Evolutionary conservation across 1,140 invertebrate genomes (phyloP).

Genomic region (Macrocentrus cingulum): DNA sequence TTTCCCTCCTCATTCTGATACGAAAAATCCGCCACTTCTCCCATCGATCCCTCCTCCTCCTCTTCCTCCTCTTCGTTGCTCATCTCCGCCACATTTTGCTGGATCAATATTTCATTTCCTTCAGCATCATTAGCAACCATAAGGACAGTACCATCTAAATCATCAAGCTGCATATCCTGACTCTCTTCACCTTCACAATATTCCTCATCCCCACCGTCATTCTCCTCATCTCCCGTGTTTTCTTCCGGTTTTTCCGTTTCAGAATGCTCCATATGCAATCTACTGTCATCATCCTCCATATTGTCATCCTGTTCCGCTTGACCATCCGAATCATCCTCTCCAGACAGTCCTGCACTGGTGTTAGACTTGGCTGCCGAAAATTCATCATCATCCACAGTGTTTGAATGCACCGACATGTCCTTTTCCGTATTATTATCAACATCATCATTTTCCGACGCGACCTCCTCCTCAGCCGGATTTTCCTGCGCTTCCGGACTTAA

Average conservation of each 20-base stretch:
- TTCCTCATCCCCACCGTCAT: conserved; percentile 21
- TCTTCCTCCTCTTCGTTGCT: conserved; percentile 45
- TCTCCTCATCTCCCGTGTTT: conserved; percentile 21
- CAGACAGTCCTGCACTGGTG: conserved; percentile 3
- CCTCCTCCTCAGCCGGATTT: conserved; percentile 19
- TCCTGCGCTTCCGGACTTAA: conserved; percentile 40
- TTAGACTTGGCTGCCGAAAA: conserved; percentile 12
- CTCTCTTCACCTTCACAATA: conserved; percentile 36
- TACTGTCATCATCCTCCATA: conserved; percentile 18
- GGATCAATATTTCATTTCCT: conserved; percentile 55
- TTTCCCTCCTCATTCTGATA: conserved; percentile 31
- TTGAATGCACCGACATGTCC: neutral
- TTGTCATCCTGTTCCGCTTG: conserved; percentile 9
- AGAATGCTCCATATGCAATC: conserved; percentile 15
- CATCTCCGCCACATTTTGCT: conserved; percentile 41
- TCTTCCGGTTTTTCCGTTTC: neutral
- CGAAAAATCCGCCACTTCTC: conserved; percentile 34
- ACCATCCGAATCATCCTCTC: conserved; percentile 12
- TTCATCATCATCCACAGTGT: conserved; percentile 13
- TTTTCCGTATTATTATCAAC: conserved; percentile 8
- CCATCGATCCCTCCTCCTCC: too few relatives aligned
- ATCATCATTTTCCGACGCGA: conserved; percentile 26
- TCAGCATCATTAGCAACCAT: conserved; percentile 52
- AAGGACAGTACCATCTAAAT: conserved; percentile 50
- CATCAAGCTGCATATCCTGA: conserved; percentile 45